Evolutionary conservation across 2,113 vertebrate genomes (phyloP).

Genomic region (Aramus guarauna): DNA sequence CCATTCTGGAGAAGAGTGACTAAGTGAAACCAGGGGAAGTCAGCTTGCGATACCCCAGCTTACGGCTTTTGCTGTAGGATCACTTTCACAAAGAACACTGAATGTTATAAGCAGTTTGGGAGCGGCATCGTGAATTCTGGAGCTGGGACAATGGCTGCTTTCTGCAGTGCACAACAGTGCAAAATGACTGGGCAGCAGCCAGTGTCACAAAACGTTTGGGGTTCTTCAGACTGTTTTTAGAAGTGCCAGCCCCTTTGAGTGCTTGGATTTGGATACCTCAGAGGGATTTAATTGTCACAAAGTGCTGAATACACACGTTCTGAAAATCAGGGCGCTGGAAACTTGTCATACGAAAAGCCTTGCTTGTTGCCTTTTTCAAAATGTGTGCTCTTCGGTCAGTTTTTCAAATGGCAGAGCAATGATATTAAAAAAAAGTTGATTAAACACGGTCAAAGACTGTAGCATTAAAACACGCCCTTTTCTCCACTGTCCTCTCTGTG

Average conservation of each 20-base stretch:
- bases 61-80: background rate
- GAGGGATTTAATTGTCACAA: background rate
- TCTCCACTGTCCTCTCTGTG: background rate
- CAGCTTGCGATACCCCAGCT: background rate
- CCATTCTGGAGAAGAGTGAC: slow-evolving; percentile 46
- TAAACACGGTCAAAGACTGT: background rate
- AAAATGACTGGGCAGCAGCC: background rate
- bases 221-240: background rate
- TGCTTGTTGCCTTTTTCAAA: background rate
- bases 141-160: slow-evolving; percentile 23
- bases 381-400: background rate
- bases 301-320: background rate
- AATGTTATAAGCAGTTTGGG: background rate
- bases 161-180: background rate
- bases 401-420: background rate
- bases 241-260: background rate
- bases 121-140: slow-evolving; percentile 1
- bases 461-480: background rate
- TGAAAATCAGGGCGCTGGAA: background rate
- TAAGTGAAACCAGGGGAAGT: slow-evolving; percentile 50
- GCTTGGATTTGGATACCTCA: background rate
- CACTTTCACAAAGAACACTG: background rate
- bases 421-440: background rate
- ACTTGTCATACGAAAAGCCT: background rate
- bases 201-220: background rate